Percentiles rank a stretch among this genome's conserved stretches.
phyloP scores from a whole-genome alignment of 2,888 invertebrate species.

The Poecilobothrus nobilitatus region DNA sequence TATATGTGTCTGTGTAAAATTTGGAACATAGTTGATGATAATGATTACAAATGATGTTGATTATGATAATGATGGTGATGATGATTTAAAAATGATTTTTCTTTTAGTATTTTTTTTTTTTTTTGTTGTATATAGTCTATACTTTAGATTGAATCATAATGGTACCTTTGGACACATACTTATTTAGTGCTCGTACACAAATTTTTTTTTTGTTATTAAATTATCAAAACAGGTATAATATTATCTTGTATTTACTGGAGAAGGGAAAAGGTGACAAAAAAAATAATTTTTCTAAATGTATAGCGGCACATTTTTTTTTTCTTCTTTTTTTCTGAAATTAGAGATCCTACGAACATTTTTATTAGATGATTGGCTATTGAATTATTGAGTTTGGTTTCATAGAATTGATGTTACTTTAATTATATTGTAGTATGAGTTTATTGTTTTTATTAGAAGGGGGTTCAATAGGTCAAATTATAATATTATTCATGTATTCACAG shows the following conservation, averaged over 20 bases:
- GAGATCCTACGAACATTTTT: no score
- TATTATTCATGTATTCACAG: no score
- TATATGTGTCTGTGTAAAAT: background rate
- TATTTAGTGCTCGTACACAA: no score
- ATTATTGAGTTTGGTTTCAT: no score
- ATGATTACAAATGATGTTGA: background rate
- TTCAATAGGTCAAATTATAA: no score
- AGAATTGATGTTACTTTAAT: no score
- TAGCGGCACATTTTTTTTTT: background rate
- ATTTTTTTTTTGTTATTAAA: background rate
- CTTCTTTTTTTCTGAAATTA: background rate
- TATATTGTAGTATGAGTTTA: no score
- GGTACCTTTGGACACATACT: no score
- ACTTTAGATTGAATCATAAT: background rate
- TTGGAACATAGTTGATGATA: no score
- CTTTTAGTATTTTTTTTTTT: background rate
- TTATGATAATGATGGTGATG: background rate
- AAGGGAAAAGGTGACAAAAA: constrained; percentile 1
- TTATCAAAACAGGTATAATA: background rate
- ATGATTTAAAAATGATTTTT: background rate
- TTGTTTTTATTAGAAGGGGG: no score
- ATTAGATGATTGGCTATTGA: no score
- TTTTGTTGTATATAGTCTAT: background rate
- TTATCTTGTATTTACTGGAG: background rate
- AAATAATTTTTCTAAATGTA: background rate